Base-by-base conservation (phyloP, 2,113 vertebrate species). In the Oreochromis aureus region DNA sequence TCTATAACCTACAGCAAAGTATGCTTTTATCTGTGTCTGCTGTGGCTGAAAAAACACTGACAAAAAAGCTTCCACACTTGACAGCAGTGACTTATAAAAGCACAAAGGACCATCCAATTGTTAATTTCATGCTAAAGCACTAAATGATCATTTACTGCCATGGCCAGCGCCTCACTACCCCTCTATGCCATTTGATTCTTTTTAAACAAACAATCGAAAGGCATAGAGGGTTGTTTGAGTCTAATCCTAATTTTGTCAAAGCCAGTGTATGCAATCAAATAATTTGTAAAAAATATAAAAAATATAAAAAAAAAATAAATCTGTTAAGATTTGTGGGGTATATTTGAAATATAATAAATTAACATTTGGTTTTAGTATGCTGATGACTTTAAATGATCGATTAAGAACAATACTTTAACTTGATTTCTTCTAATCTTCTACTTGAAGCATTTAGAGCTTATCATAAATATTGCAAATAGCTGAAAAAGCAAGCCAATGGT, bases 1-100 rank as follows among this genome's bases (percentile, higher is more conserved):
- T 78, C 73, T n/a, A 32, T 53, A 53, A 78, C 44, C 73, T 34
- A 53, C 46, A 78, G 73, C 27, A 78, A 48, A 53, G 5, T n/a
- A 34, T 78, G 73, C 10, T 78, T 53, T 53, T 78, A 53, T 78
- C 46, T 34, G 10, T 78, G 46, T 34, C 0, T 6, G 18, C 73
- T 1, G 73, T 32, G 46, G 73, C 18, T n/a, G 46, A 53, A 78
- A 53, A 78, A 78, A 12, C 13, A 53, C 1, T 13, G 46, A 78
- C 27, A 53, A 32, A 78, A 51, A 32, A 8, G 46, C 41, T 53
- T 78, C 27, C 71, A 51, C 16, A 7, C 46, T 32, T 53, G 27
- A 34, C 46, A 53, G 46, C 4, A n/a, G 73, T 34, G 73, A 46
- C 34, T 78, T 53, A 51, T 53, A 53, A 78, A 78, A 53, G 27